Conservation (phyloP, 1,140 invertebrate species). For the roundworm (Caenorhabditis elegans) region WBcel235 BX284603.4:6807501-6808000, state of each 20-base stretch:
- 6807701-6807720: neutral
- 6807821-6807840: slow-evolving; percentile 7
- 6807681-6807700: neutral
- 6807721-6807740: slow-evolving; percentile 4
- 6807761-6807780: neutral
- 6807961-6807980: too few species aligned
- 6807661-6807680: neutral
- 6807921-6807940: too few species aligned
- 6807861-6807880: neutral
- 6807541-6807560: neutral
- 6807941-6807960: too few species aligned
- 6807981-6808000: too few species aligned
- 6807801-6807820: slow-evolving; percentile 17
- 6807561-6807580: neutral
- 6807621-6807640: neutral
- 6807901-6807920: too few species aligned
- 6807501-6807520: neutral
- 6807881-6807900: too few species aligned
- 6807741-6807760: neutral
- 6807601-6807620: slow-evolving; percentile 20
- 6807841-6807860: neutral
- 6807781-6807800: slow-evolving; percentile 19
- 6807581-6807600: slow-evolving; percentile 10
- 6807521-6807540: neutral
- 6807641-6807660: neutral